Base-by-base conservation (phyloP, 2,888 invertebrate species). In the Entomobrya proxima region DNA sequence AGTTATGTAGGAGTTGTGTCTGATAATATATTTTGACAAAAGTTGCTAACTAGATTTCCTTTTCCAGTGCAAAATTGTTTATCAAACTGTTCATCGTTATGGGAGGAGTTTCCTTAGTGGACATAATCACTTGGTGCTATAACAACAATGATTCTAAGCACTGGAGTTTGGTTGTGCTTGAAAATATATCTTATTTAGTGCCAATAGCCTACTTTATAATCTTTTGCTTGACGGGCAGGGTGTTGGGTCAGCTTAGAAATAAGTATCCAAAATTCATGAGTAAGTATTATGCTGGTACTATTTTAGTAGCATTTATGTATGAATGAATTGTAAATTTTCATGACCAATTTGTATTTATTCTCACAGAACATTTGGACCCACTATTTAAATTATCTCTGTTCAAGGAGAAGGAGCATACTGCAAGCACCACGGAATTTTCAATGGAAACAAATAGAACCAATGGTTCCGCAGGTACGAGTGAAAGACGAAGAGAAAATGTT, bases 51-150 rank as follows among this genome's bases (percentile, higher is more conserved):
- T 52, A 24, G 35, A 15, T 24, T 4, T 4, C 13, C 11, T 32
- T 13, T n/a, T 6, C 2, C 15, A 77, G 77, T 18, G 44, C 40
- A 15, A 37, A 24, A 13, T 6, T 78, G 18, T 78, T 78, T 24
- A 7, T 40, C 1, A 78, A 78, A 61, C 47, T 78, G 30, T 78
- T 78, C 24, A n/a, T 47, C 2, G 30, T 78, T n/a, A 78, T 78
- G 77, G 77, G 77, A 5, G 77, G 58, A 0, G 15, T 32, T 1
- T 61, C 37, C 15, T 15, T 47, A 0, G 30, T 50, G 0, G 44
- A 78, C 9, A 37, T 78, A 13, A 11, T 78, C 27, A 58, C 77
- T 6, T 78, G 77, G 77, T 61, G 44, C 27, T 78, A 44, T n/a
- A 44, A 72, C 18, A 47, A 40, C 72, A 27, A 40, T 24, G 13